These are phyloP conservation scores for Diceros bicornis DNA, from an alignment of 2,797 vertebrate species.

Conservation along the genomic window DNA sequence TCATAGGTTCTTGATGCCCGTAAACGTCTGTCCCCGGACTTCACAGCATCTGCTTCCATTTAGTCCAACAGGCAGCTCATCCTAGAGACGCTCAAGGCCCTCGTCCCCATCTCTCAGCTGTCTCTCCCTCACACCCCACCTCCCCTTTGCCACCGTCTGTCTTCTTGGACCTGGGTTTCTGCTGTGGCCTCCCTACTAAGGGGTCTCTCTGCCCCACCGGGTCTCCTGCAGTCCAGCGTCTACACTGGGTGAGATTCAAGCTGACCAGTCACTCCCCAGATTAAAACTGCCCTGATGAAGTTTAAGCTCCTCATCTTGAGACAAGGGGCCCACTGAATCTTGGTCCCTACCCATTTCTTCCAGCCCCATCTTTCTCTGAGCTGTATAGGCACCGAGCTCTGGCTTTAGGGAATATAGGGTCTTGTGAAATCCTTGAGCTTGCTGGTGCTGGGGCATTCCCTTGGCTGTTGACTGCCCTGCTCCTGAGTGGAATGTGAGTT, in stretches of 20 bases:
- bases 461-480: not conserved
- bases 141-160: not conserved
- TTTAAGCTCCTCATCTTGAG: not conserved
- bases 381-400: not conserved
- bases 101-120: not conserved
- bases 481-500: not conserved
- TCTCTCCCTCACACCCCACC: not conserved
- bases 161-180: not conserved
- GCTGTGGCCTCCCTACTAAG: not conserved
- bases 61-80: rapidly evolving
- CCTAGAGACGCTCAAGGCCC: not conserved
- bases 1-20: not conserved
- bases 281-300: not conserved
- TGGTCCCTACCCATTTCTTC: not conserved
- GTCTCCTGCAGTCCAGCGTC: not conserved
- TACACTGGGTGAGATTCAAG: not conserved
- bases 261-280: not conserved
- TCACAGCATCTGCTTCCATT: not conserved
- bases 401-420: not conserved
- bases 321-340: rapidly evolving
- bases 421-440: not conserved
- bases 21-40: not conserved
- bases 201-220: too few relatives aligned
- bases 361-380: not conserved
- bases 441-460: not conserved